Evolutionary conservation across 2,113 vertebrate genomes (phyloP), one percentile per base, ranked within the genome.

Genomic region (Maylandia zebra): DNA sequence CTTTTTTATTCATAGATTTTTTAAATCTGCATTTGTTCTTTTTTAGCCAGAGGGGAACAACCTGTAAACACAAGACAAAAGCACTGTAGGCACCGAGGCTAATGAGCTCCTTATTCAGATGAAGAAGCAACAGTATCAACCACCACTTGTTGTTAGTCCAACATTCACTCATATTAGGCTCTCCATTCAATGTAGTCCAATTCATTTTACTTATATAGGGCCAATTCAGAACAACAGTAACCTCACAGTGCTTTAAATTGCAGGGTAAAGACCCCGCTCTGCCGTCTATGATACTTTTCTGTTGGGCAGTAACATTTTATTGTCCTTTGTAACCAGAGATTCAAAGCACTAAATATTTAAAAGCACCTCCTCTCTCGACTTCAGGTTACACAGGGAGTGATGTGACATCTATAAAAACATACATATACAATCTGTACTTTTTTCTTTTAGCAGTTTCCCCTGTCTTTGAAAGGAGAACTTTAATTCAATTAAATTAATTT

Each of bases 401-500:
- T 36, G 17, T 66, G 61, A 5, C 34, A 1, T 2, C 30, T 34
- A 10, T 34, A 61, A 64, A 64, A 34, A 64, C 16, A 64, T 2
- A 64, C 30, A 34, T 69, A 7, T 69, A 38, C 4, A 41, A 22
- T 69, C 19, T 69, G 19, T 41, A 69, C 36, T 8, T 61, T 69
- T 69, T 69, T 43, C 4, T 43, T 27, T 24, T 74, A 43, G 38
- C 5, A 24, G n/a, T 43, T 71, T 64, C 11, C 3, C 19, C 36
- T 71, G 22, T 24, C 14, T 71, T 43, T 71, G 38, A 45, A 66
- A 66, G 19, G 4, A 66, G 32, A 66, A 66, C 10, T 38, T 38
- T n/a, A 66, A 66, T 38, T 66, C 0, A 66, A 38, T 3, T n/a
- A 0, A 38, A 66, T 36, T 0, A 2, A 12, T 12, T 5, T 36